Conservation (phyloP, 2,888 invertebrate species). For the Cheilosia scutellata region DNA sequence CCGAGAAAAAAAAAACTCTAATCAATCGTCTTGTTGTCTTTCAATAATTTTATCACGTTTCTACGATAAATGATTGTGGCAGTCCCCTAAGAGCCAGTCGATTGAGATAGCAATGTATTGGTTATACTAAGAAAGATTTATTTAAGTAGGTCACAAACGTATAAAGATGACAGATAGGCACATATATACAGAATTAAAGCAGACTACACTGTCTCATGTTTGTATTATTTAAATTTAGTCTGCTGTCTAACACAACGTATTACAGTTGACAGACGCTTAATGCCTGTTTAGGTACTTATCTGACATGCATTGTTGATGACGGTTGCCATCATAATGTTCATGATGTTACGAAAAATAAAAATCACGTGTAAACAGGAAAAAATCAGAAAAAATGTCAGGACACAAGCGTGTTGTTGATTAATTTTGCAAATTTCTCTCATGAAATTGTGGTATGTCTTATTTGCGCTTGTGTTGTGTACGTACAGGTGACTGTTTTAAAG, state of each 20-base stretch:
- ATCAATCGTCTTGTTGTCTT: neutral
- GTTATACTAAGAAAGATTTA: neutral
- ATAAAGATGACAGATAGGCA: neutral
- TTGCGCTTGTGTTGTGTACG: too few species aligned
- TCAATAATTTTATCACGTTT: constrained; percentile 8
- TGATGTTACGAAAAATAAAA: neutral
- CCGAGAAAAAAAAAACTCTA: neutral
- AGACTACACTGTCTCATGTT: too few species aligned
- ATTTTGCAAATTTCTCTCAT: neutral
- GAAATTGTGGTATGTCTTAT: neutral
- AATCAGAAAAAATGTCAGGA: neutral
- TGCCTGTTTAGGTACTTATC: neutral
- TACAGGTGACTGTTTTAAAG: too few species aligned
- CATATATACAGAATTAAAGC: neutral
- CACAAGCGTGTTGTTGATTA: neutral
- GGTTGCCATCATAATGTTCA: neutral
- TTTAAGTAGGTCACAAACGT: neutral
- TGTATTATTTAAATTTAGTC: too few species aligned
- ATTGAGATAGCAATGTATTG: neutral
- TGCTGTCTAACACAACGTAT: neutral
- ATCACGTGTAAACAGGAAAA: neutral
- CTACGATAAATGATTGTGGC: neutral
- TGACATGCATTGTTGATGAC: neutral
- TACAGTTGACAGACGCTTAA: neutral
- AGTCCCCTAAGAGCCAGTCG: neutral